Evolutionary conservation across 2,797 vertebrate species (phyloP).

Genomic region (Tenualosa ilisha): DNA sequence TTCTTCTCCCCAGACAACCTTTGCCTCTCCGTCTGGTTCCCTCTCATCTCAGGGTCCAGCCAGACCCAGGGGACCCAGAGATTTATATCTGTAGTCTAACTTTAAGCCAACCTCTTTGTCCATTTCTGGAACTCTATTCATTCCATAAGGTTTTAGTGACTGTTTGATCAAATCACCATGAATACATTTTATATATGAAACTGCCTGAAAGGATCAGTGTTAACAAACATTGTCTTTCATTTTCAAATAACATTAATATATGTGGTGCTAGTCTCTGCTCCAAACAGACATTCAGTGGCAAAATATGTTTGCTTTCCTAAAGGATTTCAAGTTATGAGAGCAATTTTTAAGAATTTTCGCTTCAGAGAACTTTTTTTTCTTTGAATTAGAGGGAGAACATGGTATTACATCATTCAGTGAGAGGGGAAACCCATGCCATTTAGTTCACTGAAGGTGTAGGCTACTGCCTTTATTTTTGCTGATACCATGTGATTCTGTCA

Average conservation of each 20-base stretch:
- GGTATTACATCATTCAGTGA: too few relatives aligned
- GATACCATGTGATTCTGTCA: not conserved
- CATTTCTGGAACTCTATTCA: not conserved
- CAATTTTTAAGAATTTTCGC: not conserved
- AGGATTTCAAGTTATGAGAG: not conserved
- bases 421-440: too few relatives aligned
- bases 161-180: not conserved
- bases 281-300: too few relatives aligned
- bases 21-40: not conserved
- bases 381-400: not conserved
- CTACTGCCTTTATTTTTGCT: not conserved
- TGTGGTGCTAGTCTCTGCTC: too few relatives aligned
- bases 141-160: not conserved
- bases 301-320: not conserved
- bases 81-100: not conserved
- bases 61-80: not conserved
- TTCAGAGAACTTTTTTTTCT: not conserved
- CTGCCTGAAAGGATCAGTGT: not conserved
- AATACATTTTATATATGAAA: not conserved
- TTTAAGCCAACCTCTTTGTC: not conserved
- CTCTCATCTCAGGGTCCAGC: not conserved
- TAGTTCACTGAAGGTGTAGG: not conserved
- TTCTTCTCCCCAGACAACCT: slow-evolving; percentile 1
- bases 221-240: not conserved
- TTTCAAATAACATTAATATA: not conserved